Evolutionary conservation across 2,113 vertebrate species (phyloP).

Genomic region (Sylvietta virens): DNA sequence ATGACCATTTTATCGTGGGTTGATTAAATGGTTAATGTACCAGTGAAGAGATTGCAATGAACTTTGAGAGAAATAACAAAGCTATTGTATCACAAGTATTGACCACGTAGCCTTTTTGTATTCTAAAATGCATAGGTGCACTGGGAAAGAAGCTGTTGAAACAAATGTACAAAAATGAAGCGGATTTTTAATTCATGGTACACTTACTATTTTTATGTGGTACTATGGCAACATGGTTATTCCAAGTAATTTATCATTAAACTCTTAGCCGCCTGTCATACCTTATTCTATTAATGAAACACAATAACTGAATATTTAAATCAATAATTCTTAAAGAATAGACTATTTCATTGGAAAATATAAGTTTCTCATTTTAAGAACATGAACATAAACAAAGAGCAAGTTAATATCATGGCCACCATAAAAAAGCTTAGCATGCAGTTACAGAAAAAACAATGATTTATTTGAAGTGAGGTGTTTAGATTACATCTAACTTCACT

Average conservation of each 20-base stretch:
- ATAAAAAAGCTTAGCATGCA: background rate
- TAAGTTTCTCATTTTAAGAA: background rate
- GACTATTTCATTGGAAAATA: background rate
- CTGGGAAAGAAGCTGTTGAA: background rate
- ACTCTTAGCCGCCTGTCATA: background rate
- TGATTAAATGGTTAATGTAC: background rate
- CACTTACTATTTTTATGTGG: conserved; percentile 40
- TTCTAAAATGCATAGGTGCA: background rate
- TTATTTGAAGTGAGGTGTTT: background rate
- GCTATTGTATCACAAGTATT: background rate
- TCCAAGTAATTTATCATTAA: conserved; percentile 54
- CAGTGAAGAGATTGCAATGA: background rate
- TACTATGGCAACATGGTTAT: conserved; percentile 57
- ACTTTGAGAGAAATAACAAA: background rate
- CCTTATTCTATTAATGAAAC: conserved; percentile 40
- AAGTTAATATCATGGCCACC: background rate
- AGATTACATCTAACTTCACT: background rate
- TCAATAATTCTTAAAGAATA: background rate
- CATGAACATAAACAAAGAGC: background rate
- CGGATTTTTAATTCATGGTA: background rate
- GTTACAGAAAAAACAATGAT: background rate
- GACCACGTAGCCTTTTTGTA: background rate
- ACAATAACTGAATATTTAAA: background rate
- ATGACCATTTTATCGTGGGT: background rate
- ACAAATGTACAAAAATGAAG: background rate